Evolutionary conservation across 2,797 vertebrate genomes (phyloP).

Genomic region (Hippocampus kuda): DNA sequence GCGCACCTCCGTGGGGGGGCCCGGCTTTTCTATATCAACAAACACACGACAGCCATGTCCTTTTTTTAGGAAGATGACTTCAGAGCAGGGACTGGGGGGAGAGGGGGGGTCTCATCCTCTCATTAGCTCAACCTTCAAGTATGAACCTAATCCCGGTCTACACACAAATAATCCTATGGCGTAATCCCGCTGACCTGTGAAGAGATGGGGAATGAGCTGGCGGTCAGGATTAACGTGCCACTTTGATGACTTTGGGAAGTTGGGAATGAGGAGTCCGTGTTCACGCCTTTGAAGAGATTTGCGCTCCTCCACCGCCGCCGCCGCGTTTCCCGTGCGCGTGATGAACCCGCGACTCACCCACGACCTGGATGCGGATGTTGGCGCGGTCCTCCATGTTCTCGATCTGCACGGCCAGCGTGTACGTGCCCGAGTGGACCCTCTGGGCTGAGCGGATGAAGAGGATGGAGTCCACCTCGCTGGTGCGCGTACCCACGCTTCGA

Average conservation of each 20-base stretch:
- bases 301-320: slow-evolving; percentile 30
- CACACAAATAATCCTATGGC: slow-evolving; percentile 54
- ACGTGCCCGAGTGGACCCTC: slow-evolving; percentile 74
- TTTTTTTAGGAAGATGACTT: background rate
- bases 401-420: slow-evolving; percentile 73
- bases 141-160: slow-evolving; percentile 56
- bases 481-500: slow-evolving; percentile 64
- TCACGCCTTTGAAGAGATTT: slow-evolving; percentile 42
- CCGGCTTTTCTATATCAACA: slow-evolving; percentile 70
- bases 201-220: slow-evolving; percentile 33
- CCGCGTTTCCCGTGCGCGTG: background rate
- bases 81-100: background rate
- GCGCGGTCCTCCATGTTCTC: slow-evolving; percentile 77
- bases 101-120: slow-evolving; percentile 19
- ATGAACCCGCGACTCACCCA: slow-evolving; percentile 65
- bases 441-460: slow-evolving; percentile 78
- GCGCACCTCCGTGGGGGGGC: slow-evolving; percentile 64
- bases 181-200: slow-evolving; percentile 32
- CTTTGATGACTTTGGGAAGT: slow-evolving; percentile 7
- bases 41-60: slow-evolving; percentile 2
- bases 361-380: slow-evolving; percentile 71
- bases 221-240: slow-evolving; percentile 40
- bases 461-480: slow-evolving; percentile 73
- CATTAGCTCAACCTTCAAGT: slow-evolving; percentile 57
- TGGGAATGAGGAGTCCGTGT: slow-evolving; percentile 35